Conservation (phyloP, 2,113 vertebrate genomes). For the Leptobrachium leishanense region DNA sequence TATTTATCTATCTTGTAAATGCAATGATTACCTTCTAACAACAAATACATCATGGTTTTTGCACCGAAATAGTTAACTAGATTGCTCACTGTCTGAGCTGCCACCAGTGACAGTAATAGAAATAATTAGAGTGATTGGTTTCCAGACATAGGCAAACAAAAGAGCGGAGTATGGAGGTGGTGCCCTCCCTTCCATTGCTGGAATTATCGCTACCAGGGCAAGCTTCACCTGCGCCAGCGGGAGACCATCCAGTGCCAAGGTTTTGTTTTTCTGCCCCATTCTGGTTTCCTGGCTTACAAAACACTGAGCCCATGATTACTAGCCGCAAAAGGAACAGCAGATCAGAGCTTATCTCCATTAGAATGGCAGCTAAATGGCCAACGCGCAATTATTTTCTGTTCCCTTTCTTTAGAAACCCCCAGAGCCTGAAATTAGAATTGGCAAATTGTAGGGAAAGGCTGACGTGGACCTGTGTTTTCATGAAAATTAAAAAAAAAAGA, state of each 20-base stretch:
- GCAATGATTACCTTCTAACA: too few relatives aligned
- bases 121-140: slow-evolving; percentile 44
- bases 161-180: slow-evolving; percentile 18
- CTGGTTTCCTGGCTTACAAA: slow-evolving; percentile 45
- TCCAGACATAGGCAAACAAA: slow-evolving; percentile 26
- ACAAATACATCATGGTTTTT: neutral
- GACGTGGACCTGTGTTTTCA: slow-evolving; percentile 29
- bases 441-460: slow-evolving; percentile 17
- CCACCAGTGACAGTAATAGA: slow-evolving; percentile 37
- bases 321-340: slow-evolving; percentile 35
- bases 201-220: slow-evolving; percentile 39
- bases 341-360: slow-evolving; percentile 40
- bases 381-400: slow-evolving; percentile 40
- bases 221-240: slow-evolving; percentile 40
- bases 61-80: slow-evolving; percentile 33
- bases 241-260: slow-evolving; percentile 47
- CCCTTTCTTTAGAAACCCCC: slow-evolving; percentile 35
- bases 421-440: slow-evolving; percentile 42
- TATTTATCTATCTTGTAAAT: too few relatives aligned
- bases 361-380: slow-evolving; percentile 47
- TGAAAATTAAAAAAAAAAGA: slow-evolving; percentile 10
- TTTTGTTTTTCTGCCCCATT: slow-evolving; percentile 48
- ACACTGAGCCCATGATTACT: slow-evolving; percentile 52
- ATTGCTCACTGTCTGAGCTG: slow-evolving; percentile 16
- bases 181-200: neutral